Evolutionary conservation across 2,888 invertebrate species (phyloP).

Genomic region (Deroplatys truncata): DNA sequence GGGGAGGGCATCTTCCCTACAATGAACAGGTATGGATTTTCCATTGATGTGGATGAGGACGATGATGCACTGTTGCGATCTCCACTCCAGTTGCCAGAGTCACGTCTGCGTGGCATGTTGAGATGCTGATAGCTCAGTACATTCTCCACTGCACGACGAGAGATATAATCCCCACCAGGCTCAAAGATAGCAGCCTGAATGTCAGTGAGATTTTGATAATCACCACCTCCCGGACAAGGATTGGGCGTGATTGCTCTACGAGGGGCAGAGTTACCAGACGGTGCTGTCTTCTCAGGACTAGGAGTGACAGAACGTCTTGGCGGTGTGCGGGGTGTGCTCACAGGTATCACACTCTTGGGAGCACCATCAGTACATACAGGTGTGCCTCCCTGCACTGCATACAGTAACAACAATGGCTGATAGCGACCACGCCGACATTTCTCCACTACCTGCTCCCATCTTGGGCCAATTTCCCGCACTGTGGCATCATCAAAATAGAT

Average conservation of each 20-base stretch:
- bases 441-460: conserved; percentile 93
- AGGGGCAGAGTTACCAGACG: conserved; percentile 43
- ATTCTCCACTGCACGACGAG: conserved; percentile 69
- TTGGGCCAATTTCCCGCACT: conserved; percentile 89
- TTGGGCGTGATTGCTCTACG: conserved; percentile 84
- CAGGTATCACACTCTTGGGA: conserved; percentile 62
- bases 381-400: conserved; percentile 80
- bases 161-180: conserved; percentile 58
- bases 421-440: conserved; percentile 89
- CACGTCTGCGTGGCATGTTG: conserved; percentile 57
- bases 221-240: conserved; percentile 56
- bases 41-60: conserved; percentile 85
- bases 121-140: conserved; percentile 65
- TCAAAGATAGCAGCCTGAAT: conserved; percentile 60
- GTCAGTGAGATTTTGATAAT: conserved; percentile 66
- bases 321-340: conserved; percentile 46
- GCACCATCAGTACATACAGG: conserved; percentile 71
- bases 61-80: conserved; percentile 93
- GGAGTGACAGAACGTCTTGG: conserved; percentile 75
- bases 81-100: conserved; percentile 92
- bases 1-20: conserved; percentile 68
- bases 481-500: conserved; percentile 96
- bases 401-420: conserved; percentile 84
- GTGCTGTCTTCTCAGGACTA: conserved; percentile 72
- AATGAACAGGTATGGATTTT: conserved; percentile 81